Evolutionary conservation across 2,888 invertebrate species (phyloP).

Genomic region (Polylopha cassiicola): DNA sequence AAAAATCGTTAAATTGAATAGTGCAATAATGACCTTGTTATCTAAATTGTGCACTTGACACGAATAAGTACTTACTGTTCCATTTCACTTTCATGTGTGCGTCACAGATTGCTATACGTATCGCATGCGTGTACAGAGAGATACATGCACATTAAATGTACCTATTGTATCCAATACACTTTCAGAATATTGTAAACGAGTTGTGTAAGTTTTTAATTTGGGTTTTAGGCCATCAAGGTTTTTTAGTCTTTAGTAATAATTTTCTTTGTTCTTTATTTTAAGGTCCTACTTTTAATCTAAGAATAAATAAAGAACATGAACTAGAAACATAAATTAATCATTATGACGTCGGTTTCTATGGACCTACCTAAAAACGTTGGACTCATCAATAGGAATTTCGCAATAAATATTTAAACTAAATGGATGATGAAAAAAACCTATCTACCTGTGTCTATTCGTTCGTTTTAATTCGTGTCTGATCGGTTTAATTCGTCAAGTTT

Average conservation of each 20-base stretch:
- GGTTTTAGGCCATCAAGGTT: too few relatives aligned
- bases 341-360: too few relatives aligned
- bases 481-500: conserved; percentile 55
- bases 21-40: conserved; percentile 74
- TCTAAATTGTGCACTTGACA: conserved; percentile 77
- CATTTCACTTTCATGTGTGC: conserved; percentile 74
- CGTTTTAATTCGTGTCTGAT: conserved; percentile 50
- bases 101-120: conserved; percentile 44
- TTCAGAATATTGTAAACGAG: too few relatives aligned
- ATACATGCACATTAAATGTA: conserved; percentile 22
- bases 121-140: conserved; percentile 37
- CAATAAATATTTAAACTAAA: conserved; percentile 36
- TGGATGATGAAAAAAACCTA: conserved; percentile 43
- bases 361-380: too few relatives aligned
- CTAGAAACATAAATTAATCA: too few relatives aligned
- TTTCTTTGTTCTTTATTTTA: too few relatives aligned
- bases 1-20: conserved; percentile 49
- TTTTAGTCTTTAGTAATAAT: too few relatives aligned
- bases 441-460: conserved; percentile 24
- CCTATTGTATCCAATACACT: too few relatives aligned
- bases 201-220: too few relatives aligned
- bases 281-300: too few relatives aligned
- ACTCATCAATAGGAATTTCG: conserved; percentile 32
- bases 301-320: too few relatives aligned
- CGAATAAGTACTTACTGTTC: conserved; percentile 65